Evolutionary conservation across 2,113 vertebrate species (phyloP), one percentile per base, ranked within the genome.

Genomic region (Barbus barbus): DNA sequence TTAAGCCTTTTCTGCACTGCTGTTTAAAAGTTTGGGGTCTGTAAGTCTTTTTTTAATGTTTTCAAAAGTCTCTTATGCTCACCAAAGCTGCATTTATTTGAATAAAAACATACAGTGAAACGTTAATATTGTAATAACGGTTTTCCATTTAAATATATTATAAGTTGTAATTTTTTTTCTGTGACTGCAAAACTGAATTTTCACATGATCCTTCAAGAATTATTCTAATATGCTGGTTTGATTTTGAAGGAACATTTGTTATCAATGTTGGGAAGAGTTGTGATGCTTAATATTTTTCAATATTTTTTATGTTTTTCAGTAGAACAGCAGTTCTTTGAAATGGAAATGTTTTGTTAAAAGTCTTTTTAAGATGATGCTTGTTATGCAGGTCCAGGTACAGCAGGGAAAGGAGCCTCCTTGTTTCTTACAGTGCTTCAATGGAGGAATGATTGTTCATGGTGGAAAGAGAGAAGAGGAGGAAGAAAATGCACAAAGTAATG

Each of bases 341-440:
- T 12, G 12, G 41, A 44, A 44, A 5, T 51, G 14, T 51, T 51
- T 51, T 51, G 48, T 18, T 20, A 33, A 33, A 65, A 18, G 2
- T 65, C 13, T 16, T 26, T 65, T 65, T 31, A 16, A 65, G 1
- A 65, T 65, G 26, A 6, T 71, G 14, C 31, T 7, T 86, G 26
- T 86, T 56, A 76, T 46, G 36, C 89, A 97, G 96, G 93, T 97
- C 26, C 96, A 96, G 89, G 96, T 97, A 9, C 95, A 96, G 67
- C 96, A 97, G 90, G 96, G 96, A 8, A 97, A 96, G 84, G 96
- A 97, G 87, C 96, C 95, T 0, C 96, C 96, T 0, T 97, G 96
- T 87, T 97, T 97, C 51, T 93, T 97, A 77, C 96, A 97, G 90
- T 96, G 96, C 83, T 97, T 96, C 89, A 95, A 95, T 86, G 96